phyloP scores from a whole-genome alignment of 2,113 vertebrate genomes.

The Odocoileus hemionus region DNA sequence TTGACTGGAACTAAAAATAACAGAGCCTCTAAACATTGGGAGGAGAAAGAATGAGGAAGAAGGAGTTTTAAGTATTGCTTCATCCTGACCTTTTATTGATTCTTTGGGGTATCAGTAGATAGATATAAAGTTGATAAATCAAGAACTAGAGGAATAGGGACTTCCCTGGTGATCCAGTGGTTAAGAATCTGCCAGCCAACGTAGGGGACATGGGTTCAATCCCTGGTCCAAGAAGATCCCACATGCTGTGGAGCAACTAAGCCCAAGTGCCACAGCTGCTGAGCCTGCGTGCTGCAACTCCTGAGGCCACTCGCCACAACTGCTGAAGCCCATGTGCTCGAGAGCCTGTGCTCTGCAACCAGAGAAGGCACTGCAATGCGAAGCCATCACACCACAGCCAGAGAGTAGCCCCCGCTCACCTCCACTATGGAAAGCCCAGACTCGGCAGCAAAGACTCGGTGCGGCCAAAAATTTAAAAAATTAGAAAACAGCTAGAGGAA shows the following conservation, averaged over 20 bases:
- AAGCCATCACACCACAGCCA: background rate
- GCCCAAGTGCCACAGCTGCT: background rate
- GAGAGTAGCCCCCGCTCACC: accelerated
- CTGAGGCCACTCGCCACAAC: background rate
- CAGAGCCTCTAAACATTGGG: background rate
- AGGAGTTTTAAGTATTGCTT: background rate
- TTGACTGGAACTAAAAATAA: background rate
- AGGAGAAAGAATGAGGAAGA: background rate
- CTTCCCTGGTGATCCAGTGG: background rate
- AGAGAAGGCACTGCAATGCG: background rate
- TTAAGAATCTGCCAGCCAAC: background rate
- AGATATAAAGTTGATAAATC: background rate
- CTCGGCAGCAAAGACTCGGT: background rate
- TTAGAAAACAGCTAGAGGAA: background rate
- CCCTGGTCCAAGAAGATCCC: background rate
- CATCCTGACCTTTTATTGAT: background rate
- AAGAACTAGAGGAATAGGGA: background rate
- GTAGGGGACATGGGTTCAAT: background rate
- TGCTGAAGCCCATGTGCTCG: background rate
- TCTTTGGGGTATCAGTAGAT: background rate
- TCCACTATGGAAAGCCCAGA: background rate
- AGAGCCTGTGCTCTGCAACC: background rate
- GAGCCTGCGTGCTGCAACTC: background rate
- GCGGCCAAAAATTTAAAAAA: background rate
- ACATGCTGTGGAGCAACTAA: background rate